phyloP scores from a whole-genome alignment of 2,113 vertebrate species.

The Campylomormyrus tamandua region DNA sequence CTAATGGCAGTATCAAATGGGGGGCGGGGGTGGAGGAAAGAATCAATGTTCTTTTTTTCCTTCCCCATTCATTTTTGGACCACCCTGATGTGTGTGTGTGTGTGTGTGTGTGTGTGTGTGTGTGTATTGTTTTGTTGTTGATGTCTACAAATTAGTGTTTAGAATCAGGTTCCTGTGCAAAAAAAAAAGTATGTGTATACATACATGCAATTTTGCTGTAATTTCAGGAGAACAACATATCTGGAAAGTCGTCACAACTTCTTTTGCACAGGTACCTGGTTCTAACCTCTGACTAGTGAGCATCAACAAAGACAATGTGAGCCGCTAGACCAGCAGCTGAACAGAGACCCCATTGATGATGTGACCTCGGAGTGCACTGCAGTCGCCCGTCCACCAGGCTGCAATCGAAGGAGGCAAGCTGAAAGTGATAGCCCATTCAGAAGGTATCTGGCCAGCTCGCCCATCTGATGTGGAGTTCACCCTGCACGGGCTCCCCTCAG shows the following conservation, averaged over 20 bases:
- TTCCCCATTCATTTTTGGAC: no score
- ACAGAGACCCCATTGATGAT: conserved; percentile 20
- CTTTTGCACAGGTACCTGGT: not conserved
- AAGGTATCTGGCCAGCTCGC: not conserved
- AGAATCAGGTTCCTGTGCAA: no score
- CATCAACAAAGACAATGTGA: not conserved
- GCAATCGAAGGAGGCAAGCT: conserved; percentile 7
- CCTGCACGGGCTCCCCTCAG: not conserved
- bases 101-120: no score
- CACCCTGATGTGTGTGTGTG: no score
- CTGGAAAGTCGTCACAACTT: not conserved
- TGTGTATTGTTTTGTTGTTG: no score
- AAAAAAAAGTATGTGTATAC: not conserved
- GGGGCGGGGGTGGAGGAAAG: no score
- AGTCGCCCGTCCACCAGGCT: not conserved
- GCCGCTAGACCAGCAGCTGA: not conserved
- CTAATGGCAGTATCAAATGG: no score
- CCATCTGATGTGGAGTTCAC: not conserved
- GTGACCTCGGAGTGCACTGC: not conserved
- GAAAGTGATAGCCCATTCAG: conserved; percentile 19
- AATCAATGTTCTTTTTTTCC: no score
- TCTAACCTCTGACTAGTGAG: not conserved
- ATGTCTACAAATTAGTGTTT: no score
- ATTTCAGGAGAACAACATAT: not conserved
- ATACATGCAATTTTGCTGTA: not conserved